phyloP scores from a whole-genome alignment of 2,888 invertebrate genomes.

The Andrena dorsata region DNA sequence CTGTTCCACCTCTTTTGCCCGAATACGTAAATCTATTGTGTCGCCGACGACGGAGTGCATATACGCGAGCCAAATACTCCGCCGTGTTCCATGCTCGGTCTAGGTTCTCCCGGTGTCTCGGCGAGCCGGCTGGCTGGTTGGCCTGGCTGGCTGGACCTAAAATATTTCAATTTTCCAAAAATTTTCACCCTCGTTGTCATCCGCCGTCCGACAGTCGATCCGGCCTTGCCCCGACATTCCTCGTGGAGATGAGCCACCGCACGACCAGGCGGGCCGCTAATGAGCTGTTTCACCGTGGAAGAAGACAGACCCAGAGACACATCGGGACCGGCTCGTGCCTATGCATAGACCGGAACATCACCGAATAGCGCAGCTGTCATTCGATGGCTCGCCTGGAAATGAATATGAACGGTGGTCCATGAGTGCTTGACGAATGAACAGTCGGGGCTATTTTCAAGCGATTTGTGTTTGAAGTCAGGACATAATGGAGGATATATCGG shows the following conservation, averaged over 20 bases:
- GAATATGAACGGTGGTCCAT: neutral
- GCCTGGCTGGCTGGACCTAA: conserved; percentile 54
- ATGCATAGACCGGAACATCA: conserved; percentile 1
- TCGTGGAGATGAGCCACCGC: conserved; percentile 55
- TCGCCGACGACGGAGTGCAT: conserved; percentile 73
- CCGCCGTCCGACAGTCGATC: conserved; percentile 57
- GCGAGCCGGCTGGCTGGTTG: conserved; percentile 23
- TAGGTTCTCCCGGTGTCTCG: conserved; percentile 53
- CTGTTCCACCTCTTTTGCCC: conserved; percentile 79
- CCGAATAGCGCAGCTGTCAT: neutral
- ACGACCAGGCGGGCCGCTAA: conserved; percentile 38
- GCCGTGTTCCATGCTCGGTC: conserved; percentile 55
- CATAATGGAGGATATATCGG: neutral
- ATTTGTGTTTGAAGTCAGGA: no score
- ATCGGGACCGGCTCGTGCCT: conserved; percentile 1
- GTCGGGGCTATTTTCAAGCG: neutral
- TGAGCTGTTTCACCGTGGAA: conserved; percentile 45
- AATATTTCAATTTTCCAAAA: conserved; percentile 77
- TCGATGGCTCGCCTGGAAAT: neutral
- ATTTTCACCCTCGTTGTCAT: conserved; percentile 53
- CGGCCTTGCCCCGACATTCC: conserved; percentile 37
- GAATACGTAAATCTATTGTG: conserved; percentile 84
- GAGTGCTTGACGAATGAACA: conserved; percentile 3
- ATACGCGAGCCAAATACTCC: conserved; percentile 76
- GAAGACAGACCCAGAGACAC: conserved; percentile 14